Base-by-base conservation (phyloP, 2,888 invertebrate species). In the Drosophila peninsularis region DNA sequence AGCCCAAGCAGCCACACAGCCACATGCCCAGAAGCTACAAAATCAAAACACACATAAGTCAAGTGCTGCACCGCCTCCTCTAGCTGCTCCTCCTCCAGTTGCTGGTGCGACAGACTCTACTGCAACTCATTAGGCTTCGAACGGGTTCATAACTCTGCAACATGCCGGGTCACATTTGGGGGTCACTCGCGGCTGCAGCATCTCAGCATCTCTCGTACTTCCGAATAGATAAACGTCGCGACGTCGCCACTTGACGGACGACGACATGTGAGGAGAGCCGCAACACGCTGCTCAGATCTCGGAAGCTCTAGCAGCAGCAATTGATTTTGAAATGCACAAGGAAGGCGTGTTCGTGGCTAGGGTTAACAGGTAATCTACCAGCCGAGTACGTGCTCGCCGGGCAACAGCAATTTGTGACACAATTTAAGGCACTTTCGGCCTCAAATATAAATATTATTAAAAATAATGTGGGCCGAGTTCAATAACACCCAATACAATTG, bases 61-160 rank as follows among this genome's bases (percentile, higher is more conserved):
- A 72, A 57, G 44, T 54, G 54, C 57, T 21, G 49, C 49, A 19
- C 52, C 71, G 60, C 60, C 86, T 70, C 70, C 34, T 49, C 13
- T 2, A 10, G 19, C 69, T 65, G 42, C 14, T 6, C 27, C 27
- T 30, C 27, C 24, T 24, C 24, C 24, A 24, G 24, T 24, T 24
- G 4, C 3, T 27, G 49, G 21, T 57, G 71, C 76, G 73, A 69
- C 69, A 57, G 64, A 55, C 58, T 50, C 53, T 55, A 14, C 53
- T 53, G 55, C 44, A 66, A 88, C 89, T 85, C 88, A 85, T 85
- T 85, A 89, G 64, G 85, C 71, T 47, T 61, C 86, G 50, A 76
- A 88, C 86, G 83, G 88, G 86, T 89, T 86, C 89, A 86, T 86
- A 89, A 86, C 76, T 85, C 71, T 68, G 64, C 58, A 45, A 69